Conservation (phyloP, 2,888 invertebrate genomes). For the Deilephila porcellus region DNA sequence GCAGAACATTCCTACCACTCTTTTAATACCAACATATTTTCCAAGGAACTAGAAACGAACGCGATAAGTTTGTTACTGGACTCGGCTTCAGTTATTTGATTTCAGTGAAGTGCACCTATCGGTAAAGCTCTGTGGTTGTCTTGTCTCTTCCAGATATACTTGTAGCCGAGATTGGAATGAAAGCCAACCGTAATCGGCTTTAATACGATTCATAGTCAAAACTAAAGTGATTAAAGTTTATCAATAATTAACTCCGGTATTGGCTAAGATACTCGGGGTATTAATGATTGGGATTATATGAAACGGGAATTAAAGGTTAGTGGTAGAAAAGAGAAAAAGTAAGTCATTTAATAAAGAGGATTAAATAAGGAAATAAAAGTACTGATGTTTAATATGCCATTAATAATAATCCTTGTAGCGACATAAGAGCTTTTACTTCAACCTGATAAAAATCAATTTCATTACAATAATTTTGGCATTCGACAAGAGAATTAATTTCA, state of each 20-base stretch:
- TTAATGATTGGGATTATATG: background rate
- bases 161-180: slow-evolving; percentile 8
- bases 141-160: background rate
- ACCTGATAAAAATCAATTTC: no score
- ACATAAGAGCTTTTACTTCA: no score
- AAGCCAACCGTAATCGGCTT: slow-evolving; percentile 15
- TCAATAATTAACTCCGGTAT: background rate
- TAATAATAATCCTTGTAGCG: no score
- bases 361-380: no score
- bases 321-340: no score
- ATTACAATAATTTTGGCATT: no score
- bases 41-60: background rate
- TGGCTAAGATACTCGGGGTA: background rate
- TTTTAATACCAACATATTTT: background rate
- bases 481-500: no score
- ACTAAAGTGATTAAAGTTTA: slow-evolving; percentile 22
- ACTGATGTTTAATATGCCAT: no score
- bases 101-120: background rate
- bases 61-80: slow-evolving; percentile 1
- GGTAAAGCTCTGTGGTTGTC: background rate
- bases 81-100: background rate
- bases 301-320: no score
- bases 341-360: background rate
- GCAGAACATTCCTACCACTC: background rate
- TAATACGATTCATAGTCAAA: slow-evolving; percentile 11